phyloP scores from a whole-genome alignment of 2,888 invertebrate genomes.

The Julus scandinavius region DNA sequence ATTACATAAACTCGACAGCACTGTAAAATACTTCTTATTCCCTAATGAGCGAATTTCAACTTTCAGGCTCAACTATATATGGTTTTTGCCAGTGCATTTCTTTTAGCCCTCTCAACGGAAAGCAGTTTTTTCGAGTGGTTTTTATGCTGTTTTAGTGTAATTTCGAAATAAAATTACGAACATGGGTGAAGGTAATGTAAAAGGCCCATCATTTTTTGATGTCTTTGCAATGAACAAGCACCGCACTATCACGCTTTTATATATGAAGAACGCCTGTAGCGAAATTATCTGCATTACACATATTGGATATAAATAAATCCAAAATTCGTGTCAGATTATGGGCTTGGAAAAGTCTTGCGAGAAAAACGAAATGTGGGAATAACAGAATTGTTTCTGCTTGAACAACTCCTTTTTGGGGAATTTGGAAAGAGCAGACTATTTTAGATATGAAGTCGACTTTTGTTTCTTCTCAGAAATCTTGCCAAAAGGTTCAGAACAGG shows the following conservation, averaged over 20 bases:
- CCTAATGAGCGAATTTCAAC: neutral
- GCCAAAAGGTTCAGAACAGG: too few species aligned
- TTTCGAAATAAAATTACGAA: constrained; percentile 11
- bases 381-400: neutral
- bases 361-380: neutral
- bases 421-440: neutral
- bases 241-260: neutral
- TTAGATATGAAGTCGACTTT: neutral
- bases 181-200: neutral
- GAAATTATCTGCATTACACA: constrained; percentile 8
- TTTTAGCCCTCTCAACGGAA: neutral
- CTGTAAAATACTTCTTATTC: neutral
- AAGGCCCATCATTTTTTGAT: neutral
- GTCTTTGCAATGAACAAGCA: neutral
- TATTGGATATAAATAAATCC: constrained; percentile 24
- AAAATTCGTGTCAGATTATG: constrained; percentile 7
- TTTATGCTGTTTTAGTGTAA: neutral
- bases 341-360: neutral
- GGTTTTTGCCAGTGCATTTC: neutral
- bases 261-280: neutral
- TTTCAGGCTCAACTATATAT: neutral
- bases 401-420: neutral
- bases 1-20: neutral
- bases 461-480: neutral
- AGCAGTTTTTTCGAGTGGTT: neutral